Conservation (phyloP, 2,888 invertebrate genomes). For the Operophtera brumata region DNA sequence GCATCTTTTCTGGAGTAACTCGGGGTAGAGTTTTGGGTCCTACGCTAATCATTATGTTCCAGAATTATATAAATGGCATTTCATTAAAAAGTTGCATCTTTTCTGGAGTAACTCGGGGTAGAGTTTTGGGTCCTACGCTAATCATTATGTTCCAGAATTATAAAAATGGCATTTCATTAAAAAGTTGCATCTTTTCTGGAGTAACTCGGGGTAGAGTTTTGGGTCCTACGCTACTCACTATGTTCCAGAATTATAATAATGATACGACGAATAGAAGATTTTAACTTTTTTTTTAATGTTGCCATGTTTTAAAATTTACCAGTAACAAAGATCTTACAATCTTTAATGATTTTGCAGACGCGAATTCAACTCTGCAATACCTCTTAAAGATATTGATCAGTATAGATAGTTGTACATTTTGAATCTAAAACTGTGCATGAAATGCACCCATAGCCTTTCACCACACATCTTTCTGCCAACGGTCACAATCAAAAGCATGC, state of each 20-base stretch:
- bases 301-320: too few relatives aligned
- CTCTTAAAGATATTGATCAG: too few relatives aligned
- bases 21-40: neutral
- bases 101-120: neutral
- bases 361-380: too few relatives aligned
- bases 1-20: neutral
- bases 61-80: conserved; percentile 15
- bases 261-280: too few relatives aligned
- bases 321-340: too few relatives aligned
- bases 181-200: neutral
- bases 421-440: too few relatives aligned
- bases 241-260: conserved; percentile 18
- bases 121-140: neutral
- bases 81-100: neutral
- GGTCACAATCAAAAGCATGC: too few relatives aligned
- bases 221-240: neutral
- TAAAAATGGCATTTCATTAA: neutral
- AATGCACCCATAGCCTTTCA: too few relatives aligned
- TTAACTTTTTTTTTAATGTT: too few relatives aligned
- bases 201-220: neutral
- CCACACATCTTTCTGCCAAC: too few relatives aligned
- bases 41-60: neutral
- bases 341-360: too few relatives aligned
- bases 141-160: conserved; percentile 20
- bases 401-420: too few relatives aligned